Conservation (phyloP, 2,888 invertebrate genomes). For the Plemyria rubiginata region DNA sequence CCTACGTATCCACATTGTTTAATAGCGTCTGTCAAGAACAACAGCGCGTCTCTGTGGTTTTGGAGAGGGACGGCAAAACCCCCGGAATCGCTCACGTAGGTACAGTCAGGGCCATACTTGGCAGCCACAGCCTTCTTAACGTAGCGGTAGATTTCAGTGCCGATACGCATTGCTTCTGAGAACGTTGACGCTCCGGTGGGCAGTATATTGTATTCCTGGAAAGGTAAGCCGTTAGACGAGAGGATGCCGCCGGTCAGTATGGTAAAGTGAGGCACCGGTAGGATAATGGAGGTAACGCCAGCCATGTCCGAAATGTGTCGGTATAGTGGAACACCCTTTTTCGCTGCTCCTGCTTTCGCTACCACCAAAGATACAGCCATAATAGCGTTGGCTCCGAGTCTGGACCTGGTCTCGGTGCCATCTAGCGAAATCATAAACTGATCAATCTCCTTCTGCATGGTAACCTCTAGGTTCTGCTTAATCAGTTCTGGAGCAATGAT, state of each 20-base stretch:
- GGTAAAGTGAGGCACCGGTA: constrained; percentile 99
- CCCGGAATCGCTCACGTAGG: constrained; percentile 98
- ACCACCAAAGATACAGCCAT: constrained; percentile 98
- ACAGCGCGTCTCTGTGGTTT: constrained; percentile 96
- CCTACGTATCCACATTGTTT: constrained; percentile 97
- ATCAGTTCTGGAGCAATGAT: constrained; percentile 91
- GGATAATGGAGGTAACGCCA: constrained; percentile 93
- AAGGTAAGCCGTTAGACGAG: constrained; percentile 97
- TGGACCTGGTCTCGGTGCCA: constrained; percentile 97
- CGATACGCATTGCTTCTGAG: constrained; percentile 98
- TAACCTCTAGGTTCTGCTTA: constrained; percentile 92
- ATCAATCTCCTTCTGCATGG: constrained; percentile 95
- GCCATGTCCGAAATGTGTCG: constrained; percentile 98
- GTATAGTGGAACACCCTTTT: constrained; percentile 94
- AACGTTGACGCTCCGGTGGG: constrained; percentile 96
- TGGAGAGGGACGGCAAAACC: constrained; percentile 98
- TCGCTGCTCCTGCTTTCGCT: constrained; percentile 98
- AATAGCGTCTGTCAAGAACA: constrained; percentile 93
- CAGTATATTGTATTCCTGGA: constrained; percentile 97
- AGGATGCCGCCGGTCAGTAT: constrained; percentile 98
- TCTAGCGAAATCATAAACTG: constrained; percentile 94
- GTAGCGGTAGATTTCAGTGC: constrained; percentile 97
- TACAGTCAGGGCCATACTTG: constrained; percentile 95
- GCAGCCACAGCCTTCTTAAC: constrained; percentile 95
- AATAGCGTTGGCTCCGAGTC: constrained; percentile 98